Evolutionary conservation across 2,888 invertebrate species (phyloP).

Genomic region (Oligia fasciuncula): DNA sequence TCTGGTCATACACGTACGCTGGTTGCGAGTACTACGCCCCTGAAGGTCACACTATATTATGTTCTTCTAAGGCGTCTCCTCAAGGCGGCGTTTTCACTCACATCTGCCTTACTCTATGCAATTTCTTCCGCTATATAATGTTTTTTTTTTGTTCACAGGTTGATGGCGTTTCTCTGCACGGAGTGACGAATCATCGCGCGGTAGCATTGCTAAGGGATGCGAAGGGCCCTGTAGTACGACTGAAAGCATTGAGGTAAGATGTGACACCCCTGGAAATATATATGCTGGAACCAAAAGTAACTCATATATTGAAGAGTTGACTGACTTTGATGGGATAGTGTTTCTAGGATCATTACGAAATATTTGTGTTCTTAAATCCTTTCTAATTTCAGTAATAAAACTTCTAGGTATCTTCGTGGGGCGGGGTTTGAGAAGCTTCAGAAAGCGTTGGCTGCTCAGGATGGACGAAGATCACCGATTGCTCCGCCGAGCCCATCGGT

Average conservation of each 20-base stretch:
- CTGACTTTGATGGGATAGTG: neutral
- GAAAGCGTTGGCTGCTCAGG: constrained; percentile 94
- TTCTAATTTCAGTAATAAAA: constrained; percentile 63
- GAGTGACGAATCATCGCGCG: constrained; percentile 97
- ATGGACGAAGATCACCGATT: constrained; percentile 90
- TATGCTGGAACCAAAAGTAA: neutral
- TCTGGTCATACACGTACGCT: neutral
- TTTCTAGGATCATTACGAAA: neutral
- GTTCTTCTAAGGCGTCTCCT: neutral
- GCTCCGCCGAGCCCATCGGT: constrained; percentile 92
- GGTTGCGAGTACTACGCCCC: no score
- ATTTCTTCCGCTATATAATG: neutral
- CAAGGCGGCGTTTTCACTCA: neutral
- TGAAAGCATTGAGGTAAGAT: constrained; percentile 83
- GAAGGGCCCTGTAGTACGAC: constrained; percentile 88
- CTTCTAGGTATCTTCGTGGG: constrained; percentile 93
- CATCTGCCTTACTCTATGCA: neutral
- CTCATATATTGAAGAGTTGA: neutral
- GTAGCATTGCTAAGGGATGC: constrained; percentile 96
- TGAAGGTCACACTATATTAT: no score
- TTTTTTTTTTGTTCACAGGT: constrained; percentile 80
- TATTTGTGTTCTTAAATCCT: constrained; percentile 30
- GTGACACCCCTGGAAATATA: constrained; percentile 27
- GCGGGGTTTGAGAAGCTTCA: constrained; percentile 96
- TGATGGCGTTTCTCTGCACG: constrained; percentile 95